Conservation (phyloP, 1,140 invertebrate species). For the Argopecten irradians region DNA sequence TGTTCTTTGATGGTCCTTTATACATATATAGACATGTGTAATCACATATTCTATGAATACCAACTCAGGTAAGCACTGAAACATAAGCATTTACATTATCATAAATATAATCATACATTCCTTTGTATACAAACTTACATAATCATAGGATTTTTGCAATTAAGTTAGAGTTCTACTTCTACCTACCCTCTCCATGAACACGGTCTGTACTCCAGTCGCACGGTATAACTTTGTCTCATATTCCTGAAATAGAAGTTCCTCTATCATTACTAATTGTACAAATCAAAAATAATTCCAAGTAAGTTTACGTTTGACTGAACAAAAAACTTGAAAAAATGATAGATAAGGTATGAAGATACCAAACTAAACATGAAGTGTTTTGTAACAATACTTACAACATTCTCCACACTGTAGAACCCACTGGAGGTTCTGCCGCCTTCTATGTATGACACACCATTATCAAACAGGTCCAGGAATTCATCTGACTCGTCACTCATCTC, state of each 20-base stretch:
- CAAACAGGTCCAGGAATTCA: constrained; percentile 96
- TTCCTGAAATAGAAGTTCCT: constrained; percentile 79
- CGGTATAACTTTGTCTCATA: constrained; percentile 91
- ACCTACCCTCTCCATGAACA: constrained; percentile 94
- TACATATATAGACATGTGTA: no score
- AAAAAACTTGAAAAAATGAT: not conserved
- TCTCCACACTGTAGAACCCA: constrained; percentile 97
- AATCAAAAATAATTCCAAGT: no score
- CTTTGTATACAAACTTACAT: no score
- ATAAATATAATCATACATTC: no score
- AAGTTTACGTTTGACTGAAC: no score
- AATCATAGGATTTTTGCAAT: not conserved
- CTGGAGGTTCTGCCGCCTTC: constrained; percentile 97
- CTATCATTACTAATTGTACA: not conserved
- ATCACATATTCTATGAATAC: not conserved
- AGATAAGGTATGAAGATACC: not conserved
- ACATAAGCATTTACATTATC: not conserved
- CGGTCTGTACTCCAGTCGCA: constrained; percentile 88
- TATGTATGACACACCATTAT: constrained; percentile 95
- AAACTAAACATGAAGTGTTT: not conserved
- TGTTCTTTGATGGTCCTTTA: no score
- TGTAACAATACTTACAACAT: constrained; percentile 59
- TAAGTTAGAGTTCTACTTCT: not conserved
- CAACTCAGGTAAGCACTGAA: not conserved
- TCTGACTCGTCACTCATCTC: constrained; percentile 98